phyloP scores from a whole-genome alignment of 2,113 vertebrate genomes.

The Dromiciops gliroides region DNA sequence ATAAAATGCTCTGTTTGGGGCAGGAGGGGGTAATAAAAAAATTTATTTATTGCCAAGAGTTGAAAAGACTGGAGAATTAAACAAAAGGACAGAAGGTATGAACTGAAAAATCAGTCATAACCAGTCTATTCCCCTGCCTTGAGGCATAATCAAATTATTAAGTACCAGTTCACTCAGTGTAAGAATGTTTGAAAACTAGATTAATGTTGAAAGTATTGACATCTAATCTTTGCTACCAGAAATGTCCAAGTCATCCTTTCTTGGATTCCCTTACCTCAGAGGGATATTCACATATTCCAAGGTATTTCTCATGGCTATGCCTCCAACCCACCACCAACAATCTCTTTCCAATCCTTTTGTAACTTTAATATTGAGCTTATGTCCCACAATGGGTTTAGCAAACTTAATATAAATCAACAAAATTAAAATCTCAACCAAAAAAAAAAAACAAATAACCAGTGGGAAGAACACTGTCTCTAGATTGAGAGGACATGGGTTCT shows the following conservation, averaged over 20 bases:
- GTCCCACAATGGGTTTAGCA: neutral
- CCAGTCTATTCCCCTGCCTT: neutral
- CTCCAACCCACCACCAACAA: neutral
- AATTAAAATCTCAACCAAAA: neutral
- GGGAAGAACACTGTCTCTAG: neutral
- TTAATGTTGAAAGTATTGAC: neutral
- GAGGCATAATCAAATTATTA: neutral
- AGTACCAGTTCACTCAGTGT: neutral
- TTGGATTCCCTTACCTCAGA: neutral
- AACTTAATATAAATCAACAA: neutral
- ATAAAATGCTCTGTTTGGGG: constrained; percentile 24
- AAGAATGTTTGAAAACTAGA: neutral
- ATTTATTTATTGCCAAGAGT: neutral
- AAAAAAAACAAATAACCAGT: neutral
- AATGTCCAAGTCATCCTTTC: neutral
- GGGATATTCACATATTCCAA: neutral
- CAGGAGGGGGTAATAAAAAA: neutral
- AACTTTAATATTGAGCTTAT: neutral
- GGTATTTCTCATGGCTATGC: neutral
- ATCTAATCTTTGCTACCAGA: neutral
- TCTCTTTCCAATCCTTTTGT: neutral
- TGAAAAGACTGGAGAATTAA: neutral
- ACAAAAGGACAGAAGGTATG: neutral
- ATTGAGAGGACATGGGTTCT: neutral
- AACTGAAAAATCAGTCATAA: neutral